phyloP scores from a whole-genome alignment of 1,140 invertebrate genomes.

The Bacillus rossius region DNA sequence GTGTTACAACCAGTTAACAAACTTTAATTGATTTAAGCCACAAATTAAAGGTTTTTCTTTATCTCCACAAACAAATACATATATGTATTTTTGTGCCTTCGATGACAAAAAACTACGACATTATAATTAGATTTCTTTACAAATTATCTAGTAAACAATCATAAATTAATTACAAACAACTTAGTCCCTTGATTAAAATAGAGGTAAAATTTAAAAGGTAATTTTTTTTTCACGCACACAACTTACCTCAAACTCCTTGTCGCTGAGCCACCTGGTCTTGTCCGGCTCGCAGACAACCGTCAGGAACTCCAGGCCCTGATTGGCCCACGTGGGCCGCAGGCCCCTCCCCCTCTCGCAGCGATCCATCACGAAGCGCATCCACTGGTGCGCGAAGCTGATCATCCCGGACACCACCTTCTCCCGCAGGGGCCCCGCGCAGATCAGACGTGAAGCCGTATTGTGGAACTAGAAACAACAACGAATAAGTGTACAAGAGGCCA shows the following conservation, averaged over 20 bases:
- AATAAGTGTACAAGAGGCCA: not conserved
- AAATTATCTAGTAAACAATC: no score
- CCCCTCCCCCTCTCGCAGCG: constrained; percentile 79
- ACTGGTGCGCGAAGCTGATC: constrained; percentile 71
- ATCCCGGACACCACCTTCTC: constrained; percentile 45
- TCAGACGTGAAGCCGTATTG: constrained; percentile 67
- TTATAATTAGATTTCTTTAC: no score
- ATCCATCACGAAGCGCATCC: constrained; percentile 81
- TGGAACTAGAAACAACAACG: constrained; percentile 56
- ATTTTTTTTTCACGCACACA: no score
- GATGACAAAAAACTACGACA: no score
- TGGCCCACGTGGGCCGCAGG: constrained; percentile 76
- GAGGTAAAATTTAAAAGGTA: no score
- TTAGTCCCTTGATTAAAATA: no score
- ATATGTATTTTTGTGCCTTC: no score
- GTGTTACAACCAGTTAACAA: no score
- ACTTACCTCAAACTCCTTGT: constrained; percentile 66
- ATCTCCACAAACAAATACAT: no score
- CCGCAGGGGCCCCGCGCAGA: constrained; percentile 42
- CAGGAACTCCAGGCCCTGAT: constrained; percentile 80
- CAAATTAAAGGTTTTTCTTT: no score
- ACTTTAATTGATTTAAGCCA: no score
- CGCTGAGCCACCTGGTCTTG: constrained; percentile 65
- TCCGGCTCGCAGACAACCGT: constrained; percentile 74
- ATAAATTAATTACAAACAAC: no score